These are phyloP conservation scores for Athalia rosae DNA, from an alignment of 2,888 invertebrate species.

Conservation along the genomic window DNA sequence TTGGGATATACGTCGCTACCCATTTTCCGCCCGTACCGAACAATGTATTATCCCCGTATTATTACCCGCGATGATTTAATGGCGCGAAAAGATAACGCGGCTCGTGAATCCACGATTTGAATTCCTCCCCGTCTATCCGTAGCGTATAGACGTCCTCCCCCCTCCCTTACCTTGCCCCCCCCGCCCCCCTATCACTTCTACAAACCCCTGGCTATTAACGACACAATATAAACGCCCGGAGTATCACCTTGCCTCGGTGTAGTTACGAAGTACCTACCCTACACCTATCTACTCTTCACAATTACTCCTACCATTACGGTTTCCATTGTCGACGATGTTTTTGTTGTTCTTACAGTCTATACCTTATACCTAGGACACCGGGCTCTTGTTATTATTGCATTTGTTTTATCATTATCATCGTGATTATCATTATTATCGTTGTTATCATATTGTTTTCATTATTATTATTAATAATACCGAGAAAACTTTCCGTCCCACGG, in stretches of 20 bases:
- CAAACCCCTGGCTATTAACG: slow-evolving; percentile 32
- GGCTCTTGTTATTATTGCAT: too few species aligned
- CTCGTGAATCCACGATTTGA: slow-evolving; percentile 41
- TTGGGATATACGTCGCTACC: neutral
- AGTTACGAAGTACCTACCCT: slow-evolving; percentile 19
- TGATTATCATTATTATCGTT: neutral
- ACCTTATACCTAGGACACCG: neutral
- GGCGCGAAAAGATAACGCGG: slow-evolving; percentile 40
- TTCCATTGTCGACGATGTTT: slow-evolving; percentile 13
- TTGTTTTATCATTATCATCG: too few species aligned
- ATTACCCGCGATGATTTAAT: slow-evolving; percentile 39
- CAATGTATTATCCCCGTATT: slow-evolving; percentile 36
- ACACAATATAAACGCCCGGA: slow-evolving; percentile 32
- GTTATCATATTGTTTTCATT: neutral
- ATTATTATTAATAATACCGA: slow-evolving; percentile 22
- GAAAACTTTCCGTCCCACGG: slow-evolving; percentile 8
- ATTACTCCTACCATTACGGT: slow-evolving; percentile 35
- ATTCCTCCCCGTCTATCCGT: slow-evolving; percentile 3
- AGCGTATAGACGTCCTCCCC: neutral
- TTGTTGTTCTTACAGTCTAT: slow-evolving; percentile 27
- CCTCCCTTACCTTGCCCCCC: too few species aligned
- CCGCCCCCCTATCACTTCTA: too few species aligned
- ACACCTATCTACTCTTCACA: slow-evolving; percentile 31
- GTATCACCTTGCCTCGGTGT: slow-evolving; percentile 27
- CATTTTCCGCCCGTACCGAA: slow-evolving; percentile 13